Percentiles rank a stretch among this genome's conserved stretches.
phyloP scores from a whole-genome alignment of 2,888 invertebrate species.

The Heteromurus nitidus region DNA sequence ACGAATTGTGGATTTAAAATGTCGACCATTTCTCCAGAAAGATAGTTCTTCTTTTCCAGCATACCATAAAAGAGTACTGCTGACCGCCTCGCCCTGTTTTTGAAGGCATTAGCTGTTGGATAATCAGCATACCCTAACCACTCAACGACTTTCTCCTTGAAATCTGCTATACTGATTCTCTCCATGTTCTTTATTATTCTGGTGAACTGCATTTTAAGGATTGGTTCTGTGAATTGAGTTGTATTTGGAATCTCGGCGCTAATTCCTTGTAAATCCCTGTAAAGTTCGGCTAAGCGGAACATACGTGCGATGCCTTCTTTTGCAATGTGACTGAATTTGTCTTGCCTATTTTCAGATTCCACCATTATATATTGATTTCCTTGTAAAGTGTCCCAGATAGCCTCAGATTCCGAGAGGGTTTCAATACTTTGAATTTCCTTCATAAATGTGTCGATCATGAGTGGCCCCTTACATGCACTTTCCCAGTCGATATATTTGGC shows the following conservation, averaged over 20 bases:
- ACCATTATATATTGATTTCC: background rate
- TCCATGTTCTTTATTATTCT: background rate
- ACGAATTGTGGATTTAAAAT: conserved; percentile 2
- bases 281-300: background rate
- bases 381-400: conserved; percentile 2
- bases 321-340: background rate
- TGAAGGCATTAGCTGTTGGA: background rate
- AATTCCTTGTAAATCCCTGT: background rate
- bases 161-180: background rate
- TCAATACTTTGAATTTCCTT: background rate
- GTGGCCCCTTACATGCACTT: too few species aligned
- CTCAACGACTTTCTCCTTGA: background rate
- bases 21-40: background rate
- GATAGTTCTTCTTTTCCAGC: background rate
- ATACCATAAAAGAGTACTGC: background rate
- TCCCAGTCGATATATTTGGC: conserved; percentile 46
- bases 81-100: background rate
- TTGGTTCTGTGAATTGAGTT: background rate
- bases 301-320: background rate
- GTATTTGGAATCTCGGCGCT: background rate
- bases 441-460: background rate
- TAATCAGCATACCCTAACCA: conserved; percentile 5
- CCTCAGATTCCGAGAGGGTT: background rate
- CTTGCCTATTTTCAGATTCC: background rate
- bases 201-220: background rate